Evolutionary conservation across 2,113 vertebrate genomes (phyloP).

Genomic region (Gulo gulo): DNA sequence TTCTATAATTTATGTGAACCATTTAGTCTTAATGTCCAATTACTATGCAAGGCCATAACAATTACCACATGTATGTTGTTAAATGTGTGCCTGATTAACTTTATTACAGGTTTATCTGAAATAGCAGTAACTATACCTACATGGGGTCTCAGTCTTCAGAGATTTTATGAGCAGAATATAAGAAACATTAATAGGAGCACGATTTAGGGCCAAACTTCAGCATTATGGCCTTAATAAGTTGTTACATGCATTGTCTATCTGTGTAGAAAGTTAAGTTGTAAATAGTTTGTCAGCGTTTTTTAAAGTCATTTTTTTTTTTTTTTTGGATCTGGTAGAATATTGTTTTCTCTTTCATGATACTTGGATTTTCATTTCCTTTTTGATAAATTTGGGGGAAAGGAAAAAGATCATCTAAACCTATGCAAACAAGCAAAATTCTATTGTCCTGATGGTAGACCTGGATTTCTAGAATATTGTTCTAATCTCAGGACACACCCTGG

Average conservation of each 20-base stretch:
- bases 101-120: slow-evolving; percentile 60
- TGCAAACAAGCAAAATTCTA: background rate
- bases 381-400: slow-evolving; percentile 14
- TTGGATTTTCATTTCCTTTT: slow-evolving; percentile 38
- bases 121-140: slow-evolving; percentile 13
- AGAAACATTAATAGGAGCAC: background rate
- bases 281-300: background rate
- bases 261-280: background rate
- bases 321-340: background rate
- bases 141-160: background rate
- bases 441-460: background rate
- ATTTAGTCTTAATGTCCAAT: slow-evolving; percentile 71
- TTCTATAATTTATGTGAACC: slow-evolving; percentile 65
- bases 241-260: background rate
- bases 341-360: background rate
- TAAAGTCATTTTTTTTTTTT: background rate
- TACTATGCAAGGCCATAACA: slow-evolving; percentile 54
- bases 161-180: slow-evolving; percentile 48
- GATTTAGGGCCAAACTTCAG: background rate
- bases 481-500: background rate
- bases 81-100: slow-evolving; percentile 62
- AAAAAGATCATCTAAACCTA: background rate
- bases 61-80: slow-evolving; percentile 56
- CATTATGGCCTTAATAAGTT: background rate
- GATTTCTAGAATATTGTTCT: background rate